These are phyloP conservation scores for Grammomys surdaster DNA, from an alignment of 2,113 vertebrate species.

Conservation along the genomic window DNA sequence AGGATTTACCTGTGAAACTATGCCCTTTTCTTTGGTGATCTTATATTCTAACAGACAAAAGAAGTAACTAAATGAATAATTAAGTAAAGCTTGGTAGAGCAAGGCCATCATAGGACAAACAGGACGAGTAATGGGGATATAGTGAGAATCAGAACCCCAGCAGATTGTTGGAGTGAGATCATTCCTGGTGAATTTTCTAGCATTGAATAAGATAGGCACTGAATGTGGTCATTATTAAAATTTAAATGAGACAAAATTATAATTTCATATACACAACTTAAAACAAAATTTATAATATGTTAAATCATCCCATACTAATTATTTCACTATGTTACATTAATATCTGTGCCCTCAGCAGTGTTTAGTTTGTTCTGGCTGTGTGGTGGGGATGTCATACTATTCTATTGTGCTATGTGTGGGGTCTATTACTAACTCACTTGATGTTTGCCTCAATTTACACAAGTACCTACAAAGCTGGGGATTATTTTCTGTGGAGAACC, in stretches of 20 bases:
- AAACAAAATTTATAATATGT: not conserved
- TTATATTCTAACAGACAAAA: not conserved
- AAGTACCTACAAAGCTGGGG: not conserved
- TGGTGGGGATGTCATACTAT: not conserved
- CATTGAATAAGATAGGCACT: not conserved
- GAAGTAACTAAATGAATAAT: not conserved
- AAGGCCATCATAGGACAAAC: not conserved
- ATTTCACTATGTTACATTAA: not conserved
- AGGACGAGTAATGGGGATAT: accelerated
- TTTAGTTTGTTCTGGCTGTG: not conserved
- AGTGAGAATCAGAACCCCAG: not conserved
- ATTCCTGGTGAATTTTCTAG: not conserved
- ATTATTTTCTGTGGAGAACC: not conserved
- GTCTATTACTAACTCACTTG: not conserved
- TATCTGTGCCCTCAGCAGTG: not conserved
- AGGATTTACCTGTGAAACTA: not conserved
- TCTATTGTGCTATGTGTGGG: accelerated
- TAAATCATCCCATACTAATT: not conserved
- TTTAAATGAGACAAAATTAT: conserved; percentile 6
- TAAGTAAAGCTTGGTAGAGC: not conserved
- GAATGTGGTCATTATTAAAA: not conserved
- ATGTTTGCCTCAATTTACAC: not conserved
- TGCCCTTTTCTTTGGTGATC: not conserved
- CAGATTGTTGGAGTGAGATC: accelerated
- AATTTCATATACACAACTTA: not conserved